phyloP scores from a whole-genome alignment of 2,113 vertebrate genomes.

The Sapajus apella region DNA sequence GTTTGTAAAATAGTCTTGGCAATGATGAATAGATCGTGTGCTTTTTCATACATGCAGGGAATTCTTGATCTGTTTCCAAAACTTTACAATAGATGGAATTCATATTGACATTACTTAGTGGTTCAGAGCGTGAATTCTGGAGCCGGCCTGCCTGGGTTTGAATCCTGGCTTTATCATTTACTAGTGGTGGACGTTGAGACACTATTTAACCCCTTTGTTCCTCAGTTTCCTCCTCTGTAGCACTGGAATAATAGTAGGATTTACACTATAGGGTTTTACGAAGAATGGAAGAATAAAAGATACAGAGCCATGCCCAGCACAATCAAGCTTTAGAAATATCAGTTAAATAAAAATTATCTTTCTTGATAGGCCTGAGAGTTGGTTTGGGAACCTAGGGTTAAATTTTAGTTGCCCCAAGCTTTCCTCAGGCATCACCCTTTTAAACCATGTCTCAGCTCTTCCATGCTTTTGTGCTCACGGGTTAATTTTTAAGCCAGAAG shows the following conservation, averaged over 20 bases:
- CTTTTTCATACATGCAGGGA: neutral
- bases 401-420: rapidly evolving
- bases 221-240: neutral
- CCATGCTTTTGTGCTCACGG: neutral
- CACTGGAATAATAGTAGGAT: neutral
- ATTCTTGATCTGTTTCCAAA: neutral
- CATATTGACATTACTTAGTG: rapidly evolving
- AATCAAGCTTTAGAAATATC: neutral
- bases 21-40: neutral
- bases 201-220: neutral
- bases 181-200: neutral
- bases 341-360: neutral
- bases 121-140: neutral
- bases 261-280: neutral
- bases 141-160: neutral
- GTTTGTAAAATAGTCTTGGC: neutral
- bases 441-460: neutral
- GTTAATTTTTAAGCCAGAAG: neutral
- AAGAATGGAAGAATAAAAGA: neutral
- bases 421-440: neutral
- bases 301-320: neutral
- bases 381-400: too few species aligned
- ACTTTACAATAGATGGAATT: neutral
- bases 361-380: neutral
- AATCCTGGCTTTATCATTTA: neutral